Evolutionary conservation across 2,888 invertebrate genomes (phyloP), one percentile per base, ranked within the genome.

Genomic region (Perdita meconis): DNA sequence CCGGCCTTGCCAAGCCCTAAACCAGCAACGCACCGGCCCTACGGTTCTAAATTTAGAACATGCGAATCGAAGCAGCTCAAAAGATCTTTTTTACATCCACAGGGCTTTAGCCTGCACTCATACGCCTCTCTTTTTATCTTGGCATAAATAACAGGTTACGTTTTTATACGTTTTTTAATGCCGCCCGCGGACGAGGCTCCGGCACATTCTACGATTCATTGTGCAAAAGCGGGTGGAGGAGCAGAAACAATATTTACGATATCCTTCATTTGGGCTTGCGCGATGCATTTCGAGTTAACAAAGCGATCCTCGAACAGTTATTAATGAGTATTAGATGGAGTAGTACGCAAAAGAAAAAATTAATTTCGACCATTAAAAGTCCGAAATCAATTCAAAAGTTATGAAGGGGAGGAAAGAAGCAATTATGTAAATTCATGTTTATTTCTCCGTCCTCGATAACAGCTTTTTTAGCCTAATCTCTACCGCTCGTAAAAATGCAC

Each of bases 131-230:
- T 34, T 84, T 69, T 83, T 36, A 73, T 44, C 40, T 50, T 53
- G 19, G 50, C 77, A 82, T 86, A 82, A 84, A 85, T 87, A 87
- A 87, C 87, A 78, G 83, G 86, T 86, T 86, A 78, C 81, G 55
- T 76, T 86, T 82, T 87, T 85, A 83, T 72, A 69, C 44, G 40
- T 77, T 82, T 87, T 86, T 86, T 84, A 83, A 81, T 70, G 51
- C 71, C 68, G 36, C 10, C 30, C 74, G 55, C 63, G 66, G 42
- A 64, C 59, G 73, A 61, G 38, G 36, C 66, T 34, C 61, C 56
- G 40, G 57, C 66, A 24, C 76, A 42, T 76, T 68, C 51, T 60
- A 59, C 44, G 60, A 38, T 61, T 61, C 42, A 76, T 81, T 67
- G 51, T 65, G 59, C 34, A 16, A 40, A 61, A 38, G 19, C 63